Base-by-base conservation (phyloP, 1,140 invertebrate species). In the Chlorops oryzae region DNA sequence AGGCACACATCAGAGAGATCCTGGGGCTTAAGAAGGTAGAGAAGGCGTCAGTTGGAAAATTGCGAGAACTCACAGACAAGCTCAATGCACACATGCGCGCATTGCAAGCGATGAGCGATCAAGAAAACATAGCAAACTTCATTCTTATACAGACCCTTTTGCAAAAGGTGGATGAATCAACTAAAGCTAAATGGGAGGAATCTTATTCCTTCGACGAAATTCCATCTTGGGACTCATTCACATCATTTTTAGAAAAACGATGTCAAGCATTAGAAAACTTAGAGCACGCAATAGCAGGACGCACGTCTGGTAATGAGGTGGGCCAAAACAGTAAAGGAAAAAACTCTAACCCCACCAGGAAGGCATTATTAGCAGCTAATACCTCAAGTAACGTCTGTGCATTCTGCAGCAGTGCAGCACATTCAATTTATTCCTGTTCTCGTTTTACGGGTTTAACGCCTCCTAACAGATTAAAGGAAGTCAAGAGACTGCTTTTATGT, bases 1-100 rank as follows among this genome's bases (percentile, higher is more conserved):
- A 50, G 28, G 39, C 39, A n/a, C 47, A 50, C 40, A 50, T 42
- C 13, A 34, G n/a, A 32, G n/a, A 32, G 27, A n/a, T 32, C n/a
- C n/a, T n/a, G n/a, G n/a, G n/a, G n/a, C n/a, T n/a, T n/a, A n/a
- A n/a, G n/a, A n/a, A n/a, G n/a, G n/a, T n/a, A n/a, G n/a, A n/a
- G n/a, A n/a, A 32, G 7, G 27, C 7, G 7, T 32, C 27, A 9
- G 27, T 32, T 32, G n/a, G 27, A 32, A 32, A 9, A 32, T 32
- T 32, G 27, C 27, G 27, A 9, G 27, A 32, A 32, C n/a, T 32
- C 7, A 9, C 27, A 7, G 27, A 32, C n/a, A 32, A 32, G 27
- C n/a, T 32, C 7, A 32, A 32, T 32, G 27, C 7, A n/a, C 27
- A 32, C n/a, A 32, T 32, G 27, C 27, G 27, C 7, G 27, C 27